Evolutionary conservation across 2,113 vertebrate species (phyloP), one percentile per base, ranked within the genome.

Genomic region (Anoplopoma fimbria): DNA sequence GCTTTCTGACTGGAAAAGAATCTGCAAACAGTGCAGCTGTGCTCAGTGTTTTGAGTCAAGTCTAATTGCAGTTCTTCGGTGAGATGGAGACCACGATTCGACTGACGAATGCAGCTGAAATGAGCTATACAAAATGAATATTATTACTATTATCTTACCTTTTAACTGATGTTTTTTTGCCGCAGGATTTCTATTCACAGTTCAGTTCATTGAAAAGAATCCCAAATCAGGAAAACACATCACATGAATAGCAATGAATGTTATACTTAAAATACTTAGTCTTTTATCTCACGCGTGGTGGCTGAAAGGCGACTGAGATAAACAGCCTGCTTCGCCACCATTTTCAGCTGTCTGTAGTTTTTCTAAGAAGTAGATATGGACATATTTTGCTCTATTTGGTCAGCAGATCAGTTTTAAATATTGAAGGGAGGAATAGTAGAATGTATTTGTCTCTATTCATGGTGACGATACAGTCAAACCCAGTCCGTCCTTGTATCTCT

Each of bases 1-100:
- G 15, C n/a, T 19, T 38, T 5, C 47, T 4, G 47, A 9, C 25
- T 1, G 12, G 49, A 53, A 19, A 47, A 31, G 29, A 57, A 57
- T n/a, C 8, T 63, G 67, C 27, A 47, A 36, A 33, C 34, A 14
- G 51, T 68, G 72, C n/a, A 74, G 62, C 45, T 62, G 60, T 36
- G 57, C 58, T 69, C 23, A 5, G 25, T 4, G 36, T 15, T 33
- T 38, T 51, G 6, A 67, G 33, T 60, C 38, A 0, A 40, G 21
- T 60, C 51, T 78, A 40, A 62, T 55, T 42, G 31, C 51, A 38
- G 36, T 23, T 64, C 25, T 38, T 63, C 34, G 47, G 17, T 6
- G 15, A 58, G 4, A 40, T 33, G 31, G 31, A 61, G 36, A 36
- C 9, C 2, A 3, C 34, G 34, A 25, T 45, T 27, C 69, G 47